Evolutionary conservation across 53 echinoderm and acorn worm genomes (phyloP), one percentile per base, ranked within the genome.

Genomic region (Antedon mediterranea): DNA sequence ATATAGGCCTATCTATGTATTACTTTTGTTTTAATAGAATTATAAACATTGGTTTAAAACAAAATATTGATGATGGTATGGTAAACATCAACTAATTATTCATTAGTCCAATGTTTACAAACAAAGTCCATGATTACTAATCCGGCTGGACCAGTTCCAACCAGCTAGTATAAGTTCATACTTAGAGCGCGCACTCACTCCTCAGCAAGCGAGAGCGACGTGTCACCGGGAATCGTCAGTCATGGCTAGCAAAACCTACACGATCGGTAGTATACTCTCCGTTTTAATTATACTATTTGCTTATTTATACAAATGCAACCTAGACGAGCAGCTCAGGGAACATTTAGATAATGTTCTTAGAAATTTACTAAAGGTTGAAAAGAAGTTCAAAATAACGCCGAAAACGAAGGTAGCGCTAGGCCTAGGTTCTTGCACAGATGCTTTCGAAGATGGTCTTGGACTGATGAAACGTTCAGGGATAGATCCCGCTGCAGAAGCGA

Each of bases 361-460:
- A 32, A 90, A 72, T 34, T 76, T 93, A 28, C 82, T 88, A 11
- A 57, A 81, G 33, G 93, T 90, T 11, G 93, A 93, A 43, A 75
- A 79, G 71, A 90, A 93, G 76, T 87, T 79, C 33, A 30, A 78
- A 27, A 75, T 87, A 23, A 71, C 71, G 31, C 85, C 89, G 9
- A 73, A 82, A 29, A 76, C 86, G 11, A 85, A 86, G 34, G 84
- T 93, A 76, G 93, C 93, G 32, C 76, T 93, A 30, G 93, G 90
- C 34, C 83, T 93, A 30, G 88, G 93, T 26, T 80, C 88, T 30
- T 93, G 90, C 71, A 77, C 73, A 26, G 93, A 93, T 77, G 84
- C 75, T 14, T 37, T 90, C 74, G 75, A 76, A 8, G 72, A 73
- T 26, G 85, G 83, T 5, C 81, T 88, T 28, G 83, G 81, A 74